phyloP scores from a whole-genome alignment of 1,140 invertebrate genomes.

The Anagrus nilaparvatae region DNA sequence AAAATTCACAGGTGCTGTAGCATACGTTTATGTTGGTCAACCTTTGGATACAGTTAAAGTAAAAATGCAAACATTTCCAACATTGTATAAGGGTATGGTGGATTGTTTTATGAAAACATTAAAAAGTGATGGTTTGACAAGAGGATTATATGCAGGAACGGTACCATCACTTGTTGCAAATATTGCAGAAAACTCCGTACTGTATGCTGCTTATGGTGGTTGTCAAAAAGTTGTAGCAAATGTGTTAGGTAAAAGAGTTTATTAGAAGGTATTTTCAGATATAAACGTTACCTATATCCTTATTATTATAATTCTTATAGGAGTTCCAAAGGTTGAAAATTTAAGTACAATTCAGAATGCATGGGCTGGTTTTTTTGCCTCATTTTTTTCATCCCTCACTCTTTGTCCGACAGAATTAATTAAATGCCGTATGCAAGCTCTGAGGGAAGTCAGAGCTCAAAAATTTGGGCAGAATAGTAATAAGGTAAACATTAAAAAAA shows the following conservation, averaged over 20 bases:
- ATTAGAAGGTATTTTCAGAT: background rate
- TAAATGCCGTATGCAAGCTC: conserved; percentile 94
- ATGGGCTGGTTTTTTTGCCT: conserved; percentile 86
- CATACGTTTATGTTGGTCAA: conserved; percentile 93
- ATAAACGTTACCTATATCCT: too few species aligned
- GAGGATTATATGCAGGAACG: conserved; percentile 92
- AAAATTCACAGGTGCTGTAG: conserved; percentile 64
- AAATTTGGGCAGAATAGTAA: conserved; percentile 15
- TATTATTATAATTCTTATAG: conserved; percentile 20
- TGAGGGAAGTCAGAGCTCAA: conserved; percentile 65
- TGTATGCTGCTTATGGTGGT: conserved; percentile 94
- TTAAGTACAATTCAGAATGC: conserved; percentile 77
- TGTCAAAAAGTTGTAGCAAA: conserved; percentile 74
- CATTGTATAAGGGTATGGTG: conserved; percentile 75
- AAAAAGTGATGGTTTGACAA: conserved; percentile 59
- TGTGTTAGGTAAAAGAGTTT: conserved; percentile 26
- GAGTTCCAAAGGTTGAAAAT: conserved; percentile 53
- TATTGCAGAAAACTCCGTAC: conserved; percentile 93
- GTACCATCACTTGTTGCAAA: conserved; percentile 91
- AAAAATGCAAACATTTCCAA: conserved; percentile 98
- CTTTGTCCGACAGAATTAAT: conserved; percentile 96
- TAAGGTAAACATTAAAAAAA: conserved; percentile 17
- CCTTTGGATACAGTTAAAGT: conserved; percentile 96
- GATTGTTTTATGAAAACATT: conserved; percentile 76
- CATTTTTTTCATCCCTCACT: conserved; percentile 93